Base-by-base conservation (phyloP, 2,888 invertebrate species). In the Rhamnusium bicolor region DNA sequence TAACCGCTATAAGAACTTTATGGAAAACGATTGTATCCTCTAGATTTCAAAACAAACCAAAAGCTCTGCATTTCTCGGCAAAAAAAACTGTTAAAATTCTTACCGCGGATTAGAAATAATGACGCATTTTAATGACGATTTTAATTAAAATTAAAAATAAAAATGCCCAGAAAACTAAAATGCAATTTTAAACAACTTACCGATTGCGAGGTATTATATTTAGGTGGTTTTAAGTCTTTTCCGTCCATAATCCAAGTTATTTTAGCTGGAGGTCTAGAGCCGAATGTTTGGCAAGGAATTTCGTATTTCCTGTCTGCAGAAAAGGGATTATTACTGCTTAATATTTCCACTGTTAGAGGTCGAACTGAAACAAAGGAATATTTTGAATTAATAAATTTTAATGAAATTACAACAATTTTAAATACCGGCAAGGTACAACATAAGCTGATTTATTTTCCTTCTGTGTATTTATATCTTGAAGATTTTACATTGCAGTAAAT, bases 231-330 rank as follows among this genome's bases (percentile, higher is more conserved):
- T 78, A 96, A 88, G 79, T 92, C 92, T 75, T 91, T 91, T 58
- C 92, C 93, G 82, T 94, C 94, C 89, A 96, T 91, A 92, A 93
- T 95, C 97, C 97, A 97, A 0, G 94, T 92, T 75, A 97, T 93
- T 83, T 93, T 91, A 0, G 96, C 96, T 0, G 96, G 94, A 0
- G 97, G 96, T 75, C 95, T 89, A 2, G 97, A 96, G 0, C 97
- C 97, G 60, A 93, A 91, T 0, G 95, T 93, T 86, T 94, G 93
- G 86, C 97, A 97, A 46, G 93, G 93, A 79, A 97, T 91, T 84
- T 95, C 94, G 77, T 96, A 95, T 84, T 92, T 92, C 83, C 95
- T 91, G 76, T 94, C 95, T 0, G 96, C 95, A 40, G 96, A 95
- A 73, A 97, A 90, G 0, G 96, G 95, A 82, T 95, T 94, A 84